Conservation (phyloP, 2,113 vertebrate genomes). For the Lepus europaeus region DNA sequence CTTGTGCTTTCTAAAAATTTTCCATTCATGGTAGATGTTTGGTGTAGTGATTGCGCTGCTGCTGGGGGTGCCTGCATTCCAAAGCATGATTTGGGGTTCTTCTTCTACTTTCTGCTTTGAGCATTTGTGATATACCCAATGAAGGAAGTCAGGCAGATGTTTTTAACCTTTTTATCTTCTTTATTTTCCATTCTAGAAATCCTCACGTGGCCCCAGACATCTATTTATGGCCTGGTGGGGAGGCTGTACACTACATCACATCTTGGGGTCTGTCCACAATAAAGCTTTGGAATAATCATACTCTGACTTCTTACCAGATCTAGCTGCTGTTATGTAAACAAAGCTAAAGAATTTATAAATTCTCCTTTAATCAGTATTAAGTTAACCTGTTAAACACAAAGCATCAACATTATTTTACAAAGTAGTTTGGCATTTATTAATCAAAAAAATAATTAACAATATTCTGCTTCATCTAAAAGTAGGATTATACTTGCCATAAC, state of each 20-base stretch:
- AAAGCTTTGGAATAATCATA: neutral
- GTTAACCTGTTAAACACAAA: neutral
- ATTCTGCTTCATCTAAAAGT: neutral
- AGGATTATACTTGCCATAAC: neutral
- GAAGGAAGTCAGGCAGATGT: neutral
- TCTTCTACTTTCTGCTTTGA: neutral
- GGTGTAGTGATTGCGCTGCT: no score
- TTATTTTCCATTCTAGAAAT: neutral
- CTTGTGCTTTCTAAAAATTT: neutral
- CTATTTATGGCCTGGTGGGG: no score
- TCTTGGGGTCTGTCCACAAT: neutral
- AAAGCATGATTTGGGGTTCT: neutral
- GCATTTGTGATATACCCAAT: neutral
- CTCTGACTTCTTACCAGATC: neutral
- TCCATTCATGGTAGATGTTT: neutral
- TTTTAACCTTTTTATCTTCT: neutral
- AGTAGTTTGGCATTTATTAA: neutral
- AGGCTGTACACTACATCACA: neutral
- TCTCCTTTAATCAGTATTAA: neutral
- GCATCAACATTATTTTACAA: neutral
- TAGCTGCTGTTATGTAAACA: neutral
- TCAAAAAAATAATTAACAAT: neutral
- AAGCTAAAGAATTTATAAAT: neutral
- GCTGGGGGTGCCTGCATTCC: neutral
- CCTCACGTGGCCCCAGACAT: no score